Percentiles rank a stretch among this genome's conserved stretches.
These are phyloP conservation scores for Entomyzon cyanotis DNA, from an alignment of 2,113 vertebrate species.

Conservation along the genomic window DNA sequence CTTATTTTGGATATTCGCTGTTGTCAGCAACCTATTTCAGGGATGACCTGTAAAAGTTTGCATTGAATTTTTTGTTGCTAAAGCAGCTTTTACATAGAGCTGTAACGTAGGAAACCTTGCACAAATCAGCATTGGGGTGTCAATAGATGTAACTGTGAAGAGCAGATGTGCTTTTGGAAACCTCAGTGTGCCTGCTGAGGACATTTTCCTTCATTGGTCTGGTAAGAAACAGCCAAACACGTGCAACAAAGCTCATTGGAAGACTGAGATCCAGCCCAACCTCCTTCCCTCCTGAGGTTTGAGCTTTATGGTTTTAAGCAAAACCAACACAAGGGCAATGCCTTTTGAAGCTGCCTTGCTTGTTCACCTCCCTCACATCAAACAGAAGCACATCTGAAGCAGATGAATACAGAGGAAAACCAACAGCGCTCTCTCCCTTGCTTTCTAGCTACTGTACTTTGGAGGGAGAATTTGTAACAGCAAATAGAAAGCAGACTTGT, in stretches of 20 bases:
- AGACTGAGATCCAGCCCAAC: background rate
- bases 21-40: background rate
- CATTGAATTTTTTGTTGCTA: background rate
- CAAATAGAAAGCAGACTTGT: background rate
- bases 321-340: background rate
- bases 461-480: slow-evolving; percentile 22
- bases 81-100: background rate
- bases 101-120: background rate
- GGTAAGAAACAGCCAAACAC: background rate
- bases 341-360: slow-evolving; percentile 55
- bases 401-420: slow-evolving; percentile 1
- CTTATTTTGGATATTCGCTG: background rate
- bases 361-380: slow-evolving; percentile 51
- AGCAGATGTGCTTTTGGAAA: background rate
- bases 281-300: background rate
- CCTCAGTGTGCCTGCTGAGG: background rate
- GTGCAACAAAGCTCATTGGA: background rate
- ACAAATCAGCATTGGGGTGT: background rate
- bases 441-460: background rate
- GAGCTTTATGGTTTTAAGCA: slow-evolving; percentile 4
- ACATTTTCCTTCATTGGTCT: background rate
- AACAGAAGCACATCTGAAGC: slow-evolving; percentile 41
- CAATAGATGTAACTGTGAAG: background rate
- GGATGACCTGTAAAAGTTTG: background rate
- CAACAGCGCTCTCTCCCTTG: background rate